Evolutionary conservation across 2,113 vertebrate genomes (phyloP).

Genomic region (Perognathus longimembris): DNA sequence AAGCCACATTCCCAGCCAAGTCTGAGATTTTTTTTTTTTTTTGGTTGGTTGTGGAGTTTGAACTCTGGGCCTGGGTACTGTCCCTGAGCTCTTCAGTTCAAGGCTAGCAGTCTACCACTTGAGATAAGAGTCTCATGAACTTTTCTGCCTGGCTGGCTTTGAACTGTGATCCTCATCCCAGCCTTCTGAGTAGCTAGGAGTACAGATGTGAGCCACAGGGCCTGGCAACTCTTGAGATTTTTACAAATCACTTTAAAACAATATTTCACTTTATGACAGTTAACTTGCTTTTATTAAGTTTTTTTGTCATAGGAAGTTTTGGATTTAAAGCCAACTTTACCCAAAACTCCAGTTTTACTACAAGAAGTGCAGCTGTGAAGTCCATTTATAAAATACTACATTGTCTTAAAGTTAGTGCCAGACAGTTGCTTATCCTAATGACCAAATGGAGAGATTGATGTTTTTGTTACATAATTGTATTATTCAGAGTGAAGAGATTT

Average conservation of each 20-base stretch:
- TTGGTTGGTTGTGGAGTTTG: no score
- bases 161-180: no score
- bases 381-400: neutral
- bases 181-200: no score
- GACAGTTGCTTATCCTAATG: neutral
- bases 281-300: neutral
- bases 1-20: no score
- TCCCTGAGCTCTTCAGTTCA: no score
- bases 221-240: neutral
- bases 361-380: neutral
- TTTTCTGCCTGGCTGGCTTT: no score
- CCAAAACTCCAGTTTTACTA: neutral
- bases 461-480: neutral
- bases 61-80: no score
- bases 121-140: no score
- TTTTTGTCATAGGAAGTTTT: neutral
- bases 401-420: neutral
- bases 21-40: no score
- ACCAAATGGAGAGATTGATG: neutral
- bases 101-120: no score
- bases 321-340: neutral
- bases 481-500: neutral
- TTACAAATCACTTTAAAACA: neutral
- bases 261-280: neutral
- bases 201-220: no score